Conservation (phyloP, 2,797 vertebrate species). For the Brotula barbata region DNA sequence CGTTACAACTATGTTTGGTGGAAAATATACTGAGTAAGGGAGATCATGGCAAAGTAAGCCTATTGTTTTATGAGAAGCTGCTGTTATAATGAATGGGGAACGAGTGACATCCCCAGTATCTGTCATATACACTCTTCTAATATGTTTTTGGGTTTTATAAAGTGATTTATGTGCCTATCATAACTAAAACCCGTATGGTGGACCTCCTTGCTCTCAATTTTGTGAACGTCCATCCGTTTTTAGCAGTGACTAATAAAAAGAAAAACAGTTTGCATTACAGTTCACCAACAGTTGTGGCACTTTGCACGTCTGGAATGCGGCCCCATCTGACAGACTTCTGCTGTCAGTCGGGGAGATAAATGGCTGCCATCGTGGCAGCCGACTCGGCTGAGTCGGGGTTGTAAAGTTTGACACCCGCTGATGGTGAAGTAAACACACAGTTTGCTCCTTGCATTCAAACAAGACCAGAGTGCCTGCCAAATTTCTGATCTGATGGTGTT, state of each 20-base stretch:
- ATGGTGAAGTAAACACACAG: conserved; percentile 70
- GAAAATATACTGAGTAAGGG: too few species aligned
- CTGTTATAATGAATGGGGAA: conserved; percentile 33
- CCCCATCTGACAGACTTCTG: conserved; percentile 45
- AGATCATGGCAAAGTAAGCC: conserved; percentile 10
- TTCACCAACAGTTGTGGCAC: conserved; percentile 36
- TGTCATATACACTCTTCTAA: too few species aligned
- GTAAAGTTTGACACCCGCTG: conserved; percentile 67
- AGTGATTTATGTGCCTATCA: too few species aligned
- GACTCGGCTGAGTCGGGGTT: conserved; percentile 61
- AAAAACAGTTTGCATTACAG: conserved; percentile 33
- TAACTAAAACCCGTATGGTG: too few species aligned
- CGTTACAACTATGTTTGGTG: background rate
- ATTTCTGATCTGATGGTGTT: conserved; percentile 49
- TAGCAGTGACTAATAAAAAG: conserved; percentile 1
- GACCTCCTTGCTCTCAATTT: background rate
- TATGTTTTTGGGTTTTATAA: too few species aligned
- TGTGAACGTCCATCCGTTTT: background rate
- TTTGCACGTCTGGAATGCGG: conserved; percentile 24
- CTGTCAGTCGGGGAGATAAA: conserved; percentile 69
- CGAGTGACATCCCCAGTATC: background rate
- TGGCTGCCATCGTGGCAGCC: conserved; percentile 63
- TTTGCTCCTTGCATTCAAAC: conserved; percentile 50
- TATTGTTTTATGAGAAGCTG: background rate
- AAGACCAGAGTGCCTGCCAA: conserved; percentile 51